Conservation (phyloP, 2,888 invertebrate species). For the Drosophila pegasa region DNA sequence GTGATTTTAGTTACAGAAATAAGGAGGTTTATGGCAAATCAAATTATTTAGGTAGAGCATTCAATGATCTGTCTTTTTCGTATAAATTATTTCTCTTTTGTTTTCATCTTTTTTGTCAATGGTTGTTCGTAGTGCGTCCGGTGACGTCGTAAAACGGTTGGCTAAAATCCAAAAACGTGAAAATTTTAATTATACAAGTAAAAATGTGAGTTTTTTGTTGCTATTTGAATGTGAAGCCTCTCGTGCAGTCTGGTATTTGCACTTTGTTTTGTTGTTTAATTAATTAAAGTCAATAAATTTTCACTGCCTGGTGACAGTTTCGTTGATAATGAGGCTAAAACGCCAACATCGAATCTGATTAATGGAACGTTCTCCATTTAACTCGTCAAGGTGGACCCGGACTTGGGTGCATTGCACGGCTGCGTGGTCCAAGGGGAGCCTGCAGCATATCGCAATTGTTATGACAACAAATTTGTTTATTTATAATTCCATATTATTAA, state of each 20-base stretch:
- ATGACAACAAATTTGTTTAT: conserved; percentile 31
- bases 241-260: conserved; percentile 39
- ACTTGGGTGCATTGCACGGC: conserved; percentile 54
- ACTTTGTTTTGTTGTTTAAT: conserved; percentile 47
- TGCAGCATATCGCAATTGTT: conserved; percentile 31
- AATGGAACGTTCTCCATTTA: conserved; percentile 60
- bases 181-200: conserved; percentile 4
- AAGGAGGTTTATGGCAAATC: too few species aligned
- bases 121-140: conserved; percentile 24
- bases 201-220: conserved; percentile 6
- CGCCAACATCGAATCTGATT: conserved; percentile 64
- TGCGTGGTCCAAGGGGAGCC: conserved; percentile 32
- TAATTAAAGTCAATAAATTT: conserved; percentile 73
- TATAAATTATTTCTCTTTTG: background rate
- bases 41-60: background rate
- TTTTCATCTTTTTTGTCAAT: conserved; percentile 4
- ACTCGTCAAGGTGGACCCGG: conserved; percentile 63
- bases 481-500: conserved; percentile 57
- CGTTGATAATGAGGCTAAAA: conserved; percentile 63
- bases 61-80: background rate
- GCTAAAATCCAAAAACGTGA: conserved; percentile 38
- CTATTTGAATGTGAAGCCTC: conserved; percentile 34
- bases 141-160: conserved; percentile 61
- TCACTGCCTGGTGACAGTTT: conserved; percentile 66
- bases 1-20: too few species aligned